phyloP scores from a whole-genome alignment of 2,113 vertebrate species.

The Hippocampus abdominalis region DNA sequence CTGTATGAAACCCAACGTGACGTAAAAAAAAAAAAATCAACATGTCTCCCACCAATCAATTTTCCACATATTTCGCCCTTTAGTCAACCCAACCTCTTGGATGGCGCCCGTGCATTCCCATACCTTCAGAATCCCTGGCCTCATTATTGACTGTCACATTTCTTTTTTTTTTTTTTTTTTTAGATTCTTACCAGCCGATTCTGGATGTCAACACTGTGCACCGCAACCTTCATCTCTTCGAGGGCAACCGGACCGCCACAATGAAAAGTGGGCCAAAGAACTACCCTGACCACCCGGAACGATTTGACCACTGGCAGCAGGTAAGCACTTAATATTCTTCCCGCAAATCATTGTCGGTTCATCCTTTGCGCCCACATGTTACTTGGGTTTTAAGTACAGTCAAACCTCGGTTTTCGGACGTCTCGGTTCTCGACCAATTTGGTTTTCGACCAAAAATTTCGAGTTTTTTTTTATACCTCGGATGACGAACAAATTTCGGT shows the following conservation, averaged over 20 bases:
- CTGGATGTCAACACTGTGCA: conserved; percentile 71
- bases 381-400: neutral
- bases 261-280: conserved; percentile 63
- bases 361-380: neutral
- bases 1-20: no score
- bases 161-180: neutral
- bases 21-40: no score
- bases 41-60: no score
- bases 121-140: neutral
- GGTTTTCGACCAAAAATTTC: no score
- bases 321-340: conserved; percentile 31
- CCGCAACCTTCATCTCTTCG: conserved; percentile 65
- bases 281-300: conserved; percentile 67
- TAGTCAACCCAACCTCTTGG: no score
- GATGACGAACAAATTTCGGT: no score
- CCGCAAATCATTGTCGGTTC: no score
- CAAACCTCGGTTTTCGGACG: no score
- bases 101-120: no score
- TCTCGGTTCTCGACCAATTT: no score
- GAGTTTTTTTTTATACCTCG: no score
- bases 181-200: conserved; percentile 62
- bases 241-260: conserved; percentile 63
- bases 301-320: conserved; percentile 77
- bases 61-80: no score
- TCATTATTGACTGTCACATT: neutral